phyloP scores from a whole-genome alignment of 2,113 vertebrate species.

The Steatornis caripensis region DNA sequence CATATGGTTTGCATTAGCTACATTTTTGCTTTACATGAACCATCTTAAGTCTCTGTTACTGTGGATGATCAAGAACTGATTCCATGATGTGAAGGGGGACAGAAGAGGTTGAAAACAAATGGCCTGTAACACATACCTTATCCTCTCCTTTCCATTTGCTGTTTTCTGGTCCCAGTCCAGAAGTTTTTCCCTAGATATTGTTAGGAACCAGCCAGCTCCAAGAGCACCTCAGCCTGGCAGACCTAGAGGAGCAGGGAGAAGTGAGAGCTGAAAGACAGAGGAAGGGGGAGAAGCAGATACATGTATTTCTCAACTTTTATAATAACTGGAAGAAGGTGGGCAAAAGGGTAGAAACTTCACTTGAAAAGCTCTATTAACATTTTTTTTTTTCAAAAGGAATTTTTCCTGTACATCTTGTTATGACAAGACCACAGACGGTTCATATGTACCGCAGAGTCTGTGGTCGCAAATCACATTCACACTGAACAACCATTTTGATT shows the following conservation, averaged over 20 bases:
- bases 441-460: background rate
- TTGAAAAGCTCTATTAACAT: background rate
- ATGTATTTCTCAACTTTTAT: background rate
- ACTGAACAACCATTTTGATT: background rate
- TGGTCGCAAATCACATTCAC: background rate
- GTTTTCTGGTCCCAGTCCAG: background rate
- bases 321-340: background rate
- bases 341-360: background rate
- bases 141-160: background rate
- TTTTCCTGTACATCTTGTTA: background rate
- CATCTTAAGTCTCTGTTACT: background rate
- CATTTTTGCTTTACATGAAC: background rate
- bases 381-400: background rate
- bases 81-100: background rate
- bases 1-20: background rate
- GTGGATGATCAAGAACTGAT: background rate
- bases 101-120: background rate
- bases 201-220: background rate
- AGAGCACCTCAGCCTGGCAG: background rate
- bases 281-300: background rate
- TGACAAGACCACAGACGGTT: background rate
- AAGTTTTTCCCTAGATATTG: background rate
- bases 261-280: background rate
- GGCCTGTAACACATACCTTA: background rate
- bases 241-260: background rate